Evolutionary conservation across 1,140 invertebrate species (phyloP).

Genomic region (Leptopilina clavipes): DNA sequence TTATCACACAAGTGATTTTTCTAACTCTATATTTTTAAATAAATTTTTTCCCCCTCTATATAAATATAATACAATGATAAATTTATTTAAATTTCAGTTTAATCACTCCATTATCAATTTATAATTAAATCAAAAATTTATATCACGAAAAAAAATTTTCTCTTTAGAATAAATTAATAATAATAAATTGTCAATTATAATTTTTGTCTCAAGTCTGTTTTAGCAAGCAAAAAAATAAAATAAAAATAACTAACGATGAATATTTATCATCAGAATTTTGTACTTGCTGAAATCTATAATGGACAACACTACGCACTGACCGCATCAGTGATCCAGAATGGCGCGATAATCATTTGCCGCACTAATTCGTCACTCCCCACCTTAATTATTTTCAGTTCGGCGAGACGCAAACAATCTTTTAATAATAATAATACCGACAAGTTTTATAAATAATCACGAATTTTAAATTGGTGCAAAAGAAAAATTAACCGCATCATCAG

Average conservation of each 20-base stretch:
- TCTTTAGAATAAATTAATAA: too few relatives aligned
- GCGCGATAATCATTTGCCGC: constrained; percentile 42
- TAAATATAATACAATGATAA: too few relatives aligned
- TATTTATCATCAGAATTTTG: constrained; percentile 47
- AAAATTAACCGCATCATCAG: too few relatives aligned
- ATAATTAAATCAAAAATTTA: too few relatives aligned
- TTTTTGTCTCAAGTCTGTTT: not conserved
- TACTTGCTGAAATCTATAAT: constrained; percentile 41
- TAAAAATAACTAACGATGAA: constrained; percentile 40
- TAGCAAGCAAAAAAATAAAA: not conserved
- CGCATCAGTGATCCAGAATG: constrained; percentile 44
- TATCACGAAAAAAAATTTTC: too few relatives aligned
- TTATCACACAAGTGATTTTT: not conserved
- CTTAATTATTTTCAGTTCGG: constrained; percentile 36
- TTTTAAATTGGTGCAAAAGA: too few relatives aligned
- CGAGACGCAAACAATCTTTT: not conserved
- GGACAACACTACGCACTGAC: constrained; percentile 8
- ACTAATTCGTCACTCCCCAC: constrained; percentile 43
- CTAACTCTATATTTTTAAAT: too few relatives aligned
- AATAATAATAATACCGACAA: not conserved
- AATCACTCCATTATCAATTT: too few relatives aligned
- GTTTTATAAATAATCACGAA: not conserved
- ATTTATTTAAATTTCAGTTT: too few relatives aligned
- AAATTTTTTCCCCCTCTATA: too few relatives aligned
- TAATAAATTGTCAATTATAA: too few relatives aligned